phyloP scores from a whole-genome alignment of 2,113 vertebrate genomes.

The Oophaga pumilio region DNA sequence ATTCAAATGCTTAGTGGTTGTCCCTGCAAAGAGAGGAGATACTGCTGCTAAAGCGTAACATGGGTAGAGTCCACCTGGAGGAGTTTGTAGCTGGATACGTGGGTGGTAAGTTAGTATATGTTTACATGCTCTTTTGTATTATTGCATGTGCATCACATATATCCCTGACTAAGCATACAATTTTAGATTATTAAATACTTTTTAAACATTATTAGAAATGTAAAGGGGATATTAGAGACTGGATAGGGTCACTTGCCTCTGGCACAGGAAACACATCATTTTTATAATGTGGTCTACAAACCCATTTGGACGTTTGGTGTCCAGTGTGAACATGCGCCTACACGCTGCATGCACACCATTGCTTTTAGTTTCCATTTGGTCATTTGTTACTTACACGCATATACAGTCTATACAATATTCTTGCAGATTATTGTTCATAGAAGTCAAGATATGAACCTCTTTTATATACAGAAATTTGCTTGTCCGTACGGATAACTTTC shows the following conservation, averaged over 20 bases:
- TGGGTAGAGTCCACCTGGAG: slow-evolving; percentile 66
- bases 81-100: slow-evolving; percentile 76
- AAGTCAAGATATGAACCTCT: too few species aligned
- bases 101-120: slow-evolving; percentile 69
- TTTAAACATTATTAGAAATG: background rate
- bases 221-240: background rate
- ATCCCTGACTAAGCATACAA: background rate
- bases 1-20: slow-evolving; percentile 19
- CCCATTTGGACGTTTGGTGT: background rate
- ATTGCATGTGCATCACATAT: background rate
- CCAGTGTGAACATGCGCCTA: background rate
- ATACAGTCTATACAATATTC: too few species aligned
- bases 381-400: too few species aligned
- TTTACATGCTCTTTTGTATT: background rate
- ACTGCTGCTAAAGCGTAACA: slow-evolving; percentile 50
- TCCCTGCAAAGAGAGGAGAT: slow-evolving; percentile 27
- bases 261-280: background rate
- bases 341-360: too few species aligned
- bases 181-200: background rate
- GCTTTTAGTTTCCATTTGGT: too few species aligned
- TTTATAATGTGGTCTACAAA: background rate
- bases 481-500: too few species aligned
- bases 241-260: background rate
- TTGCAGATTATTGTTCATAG: too few species aligned
- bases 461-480: too few species aligned